A percentile compares a stretch with the other conserved stretches of the same genome.
Conservation (phyloP, 2,888 invertebrate species). For the Athripsodes cinereus region DNA sequence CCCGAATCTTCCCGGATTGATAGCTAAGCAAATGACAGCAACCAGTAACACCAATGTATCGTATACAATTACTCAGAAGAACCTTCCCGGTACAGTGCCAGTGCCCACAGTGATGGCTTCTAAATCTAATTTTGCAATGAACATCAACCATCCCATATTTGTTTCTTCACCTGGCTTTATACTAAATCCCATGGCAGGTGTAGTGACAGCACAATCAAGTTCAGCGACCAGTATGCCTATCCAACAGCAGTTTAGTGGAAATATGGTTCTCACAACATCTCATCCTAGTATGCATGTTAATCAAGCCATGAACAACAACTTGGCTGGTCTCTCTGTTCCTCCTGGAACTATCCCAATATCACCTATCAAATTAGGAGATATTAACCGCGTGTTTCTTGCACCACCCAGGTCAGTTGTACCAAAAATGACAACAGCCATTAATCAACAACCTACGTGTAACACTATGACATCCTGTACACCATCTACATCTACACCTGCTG, state of each 20-base stretch:
- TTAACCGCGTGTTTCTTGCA: constrained; percentile 20
- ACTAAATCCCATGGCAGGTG: constrained; percentile 39
- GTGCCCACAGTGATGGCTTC: constrained; percentile 46
- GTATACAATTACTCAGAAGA: constrained; percentile 41
- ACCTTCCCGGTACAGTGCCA: constrained; percentile 37
- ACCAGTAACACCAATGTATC: constrained; percentile 39
- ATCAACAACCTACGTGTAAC: background rate
- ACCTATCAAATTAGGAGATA: constrained; percentile 21
- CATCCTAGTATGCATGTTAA: constrained; percentile 18
- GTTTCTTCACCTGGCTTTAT: constrained; percentile 48
- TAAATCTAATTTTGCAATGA: constrained; percentile 50
- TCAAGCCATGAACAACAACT: constrained; percentile 14
- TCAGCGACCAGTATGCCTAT: constrained; percentile 29
- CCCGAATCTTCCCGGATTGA: constrained; percentile 35
- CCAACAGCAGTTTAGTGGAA: constrained; percentile 22
- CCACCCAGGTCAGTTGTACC: constrained; percentile 13
- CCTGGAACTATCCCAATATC: constrained; percentile 23
- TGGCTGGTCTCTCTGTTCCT: constrained; percentile 18
- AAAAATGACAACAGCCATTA: constrained; percentile 9
- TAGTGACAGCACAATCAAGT: constrained; percentile 34
- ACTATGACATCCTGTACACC: background rate
- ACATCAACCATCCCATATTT: constrained; percentile 43
- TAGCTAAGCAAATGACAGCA: constrained; percentile 35
- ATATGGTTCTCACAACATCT: constrained; percentile 23
- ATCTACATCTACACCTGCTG: background rate